These are phyloP conservation scores for Scaptodrosophila lebanonensis DNA, from an alignment of 1,140 invertebrate genomes.

Conservation along the genomic window DNA sequence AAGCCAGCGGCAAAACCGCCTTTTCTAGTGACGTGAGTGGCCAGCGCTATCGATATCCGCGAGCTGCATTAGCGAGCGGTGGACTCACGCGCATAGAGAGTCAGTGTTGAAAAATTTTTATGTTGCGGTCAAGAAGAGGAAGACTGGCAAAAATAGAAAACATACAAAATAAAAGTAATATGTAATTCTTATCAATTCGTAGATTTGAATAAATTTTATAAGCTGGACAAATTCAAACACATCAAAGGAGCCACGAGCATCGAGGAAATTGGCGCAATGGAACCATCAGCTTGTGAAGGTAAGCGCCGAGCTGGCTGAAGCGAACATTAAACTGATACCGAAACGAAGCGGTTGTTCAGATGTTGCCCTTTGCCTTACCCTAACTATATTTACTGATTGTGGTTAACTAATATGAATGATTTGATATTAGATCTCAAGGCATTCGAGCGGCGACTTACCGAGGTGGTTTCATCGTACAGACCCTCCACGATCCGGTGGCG, in stretches of 20 bases:
- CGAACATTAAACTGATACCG: slow-evolving; percentile 7
- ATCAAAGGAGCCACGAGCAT: slow-evolving; percentile 64
- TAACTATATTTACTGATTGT: slow-evolving; percentile 39
- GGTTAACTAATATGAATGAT: slow-evolving; percentile 22
- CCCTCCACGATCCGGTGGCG: slow-evolving; percentile 95
- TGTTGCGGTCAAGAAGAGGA: too few relatives aligned
- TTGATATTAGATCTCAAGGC: slow-evolving; percentile 94
- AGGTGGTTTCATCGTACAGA: slow-evolving; percentile 96
- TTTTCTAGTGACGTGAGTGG: slow-evolving; percentile 22
- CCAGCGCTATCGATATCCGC: too few relatives aligned
- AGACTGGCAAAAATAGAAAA: slow-evolving; percentile 13
- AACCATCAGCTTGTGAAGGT: slow-evolving; percentile 75
- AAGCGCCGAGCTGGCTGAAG: slow-evolving; percentile 3
- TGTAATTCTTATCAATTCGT: slow-evolving; percentile 58
- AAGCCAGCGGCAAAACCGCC: slow-evolving; percentile 20
- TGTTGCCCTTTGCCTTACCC: too few relatives aligned
- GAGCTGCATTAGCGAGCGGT: too few relatives aligned
- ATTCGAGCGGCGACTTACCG: slow-evolving; percentile 95
- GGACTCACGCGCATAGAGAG: too few relatives aligned
- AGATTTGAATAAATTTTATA: slow-evolving; percentile 45
- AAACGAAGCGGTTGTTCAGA: too few relatives aligned
- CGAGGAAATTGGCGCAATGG: slow-evolving; percentile 66
- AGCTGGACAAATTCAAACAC: slow-evolving; percentile 61
- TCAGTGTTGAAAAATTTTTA: too few relatives aligned
- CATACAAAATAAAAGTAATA: slow-evolving; percentile 46